Evolutionary conservation across 2,797 vertebrate species (phyloP), one percentile per base, ranked within the genome.

Genomic region (Sardinella longiceps): DNA sequence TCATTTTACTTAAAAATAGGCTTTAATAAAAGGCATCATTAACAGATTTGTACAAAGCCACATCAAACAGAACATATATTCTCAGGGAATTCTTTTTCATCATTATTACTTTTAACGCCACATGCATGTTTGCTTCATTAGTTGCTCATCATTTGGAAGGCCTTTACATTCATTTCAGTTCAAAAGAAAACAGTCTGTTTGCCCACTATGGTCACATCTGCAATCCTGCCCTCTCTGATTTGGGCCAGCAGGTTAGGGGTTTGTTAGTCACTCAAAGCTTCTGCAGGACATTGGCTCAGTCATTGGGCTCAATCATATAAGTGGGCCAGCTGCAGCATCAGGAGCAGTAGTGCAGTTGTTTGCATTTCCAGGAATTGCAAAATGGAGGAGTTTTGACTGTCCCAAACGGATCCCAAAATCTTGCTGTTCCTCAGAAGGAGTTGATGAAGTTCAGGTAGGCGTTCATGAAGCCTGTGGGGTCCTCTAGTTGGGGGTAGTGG

Each of bases 401-500:
- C 4, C 23, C 33, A 39, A 20, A 77, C 43, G 1, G 5, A 5
- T 43, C 20, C 33, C 70, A 5, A n/a, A 11, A n/a, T n/a, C n/a
- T n/a, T n/a, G n/a, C n/a, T n/a, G n/a, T n/a, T 83, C 83, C 43
- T 98, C 94, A 99, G 92, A 98, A 99, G 56, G 98, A 98, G 95
- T 99, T 97, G 91, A 99, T 98, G 84, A 99, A 99, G 89, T 93
- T 97, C 82, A 98, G 95, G 81, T 99, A 98, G 0, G 97, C 96
- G 0, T 98, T 97, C 50, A 98, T 91, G 91, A 99, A 99, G 81
- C 97, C 98, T 0, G 92, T 95, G 23, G 98, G 97, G 90, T 99
- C 98, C 86, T 99, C 98, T 90, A 99, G 96, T 92, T 99, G 98
- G 2, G 96, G 98, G 33, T 99, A 99, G 93, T 99, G 98, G 88